Evolutionary conservation across 2,113 vertebrate genomes (phyloP), one percentile per base, ranked within the genome.

Genomic region (Prunella himalayana): DNA sequence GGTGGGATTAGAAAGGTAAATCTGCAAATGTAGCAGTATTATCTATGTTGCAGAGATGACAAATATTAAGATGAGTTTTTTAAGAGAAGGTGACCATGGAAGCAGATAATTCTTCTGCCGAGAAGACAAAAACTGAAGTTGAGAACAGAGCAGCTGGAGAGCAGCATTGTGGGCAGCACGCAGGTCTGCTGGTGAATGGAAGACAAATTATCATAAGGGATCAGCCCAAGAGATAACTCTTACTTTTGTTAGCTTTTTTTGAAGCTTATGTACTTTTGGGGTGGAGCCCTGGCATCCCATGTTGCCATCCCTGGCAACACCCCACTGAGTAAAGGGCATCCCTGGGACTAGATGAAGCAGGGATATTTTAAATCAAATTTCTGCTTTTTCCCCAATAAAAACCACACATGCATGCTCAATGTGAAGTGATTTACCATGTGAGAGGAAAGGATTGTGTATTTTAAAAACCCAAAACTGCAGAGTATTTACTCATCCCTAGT

Each of bases 401-500:
- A 80, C 11, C 27, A 64, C 0, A 3, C 6, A 23, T 70, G 47
- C 39, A 10, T 75, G 41, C 42, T 69, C 57, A 8, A 4, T 50
- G 24, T 54, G 54, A 88, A 66, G 41, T 57, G 49, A 83, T 86
- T 77, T 84, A 83, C 57, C 9, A 16, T 19, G 23, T 53, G 47
- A 70, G 64, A 64, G n/a, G 45, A 51, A 60, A 90, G 69, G 31
- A 49, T 24, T 69, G 49, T 13, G 25, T 86, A 30, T 60, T 84
- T 92, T 78, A 75, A 88, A 80, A 93, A 60, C 23, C 30, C 51
- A 15, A 81, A 93, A 7, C 45, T 86, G 35, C 47, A 75, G 75
- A 75, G 45, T 90, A 90, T 96, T 94, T 95, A 90, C 41, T 96
- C 76, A 90, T 93, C 69, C 83, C 82, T 72, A 54, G 53, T 64